phyloP scores from a whole-genome alignment of 2,888 invertebrate species.

The Furcula furcula region DNA sequence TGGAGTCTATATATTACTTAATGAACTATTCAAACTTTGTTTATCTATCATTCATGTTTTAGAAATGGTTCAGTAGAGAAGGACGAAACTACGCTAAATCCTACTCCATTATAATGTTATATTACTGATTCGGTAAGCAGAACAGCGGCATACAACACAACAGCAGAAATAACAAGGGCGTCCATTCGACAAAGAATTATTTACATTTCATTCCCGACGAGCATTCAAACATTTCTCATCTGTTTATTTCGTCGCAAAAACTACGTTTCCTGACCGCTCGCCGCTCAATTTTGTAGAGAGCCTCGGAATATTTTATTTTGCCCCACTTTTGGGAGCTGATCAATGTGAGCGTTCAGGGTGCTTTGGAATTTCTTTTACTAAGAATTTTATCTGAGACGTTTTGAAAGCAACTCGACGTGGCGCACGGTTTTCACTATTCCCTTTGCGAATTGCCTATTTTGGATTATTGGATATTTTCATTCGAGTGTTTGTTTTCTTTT shows the following conservation, averaged over 20 bases:
- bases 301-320: slow-evolving; percentile 30
- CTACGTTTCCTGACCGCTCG: slow-evolving; percentile 1
- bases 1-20: too few relatives aligned
- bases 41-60: too few relatives aligned
- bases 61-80: too few relatives aligned
- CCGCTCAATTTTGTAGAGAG: slow-evolving; percentile 31
- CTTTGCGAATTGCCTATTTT: slow-evolving; percentile 1
- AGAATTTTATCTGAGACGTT: background rate
- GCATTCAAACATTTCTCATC: background rate
- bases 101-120: too few relatives aligned
- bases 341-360: slow-evolving; percentile 6
- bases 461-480: background rate
- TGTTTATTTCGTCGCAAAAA: slow-evolving; percentile 1
- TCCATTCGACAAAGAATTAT: background rate
- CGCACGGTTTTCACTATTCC: background rate
- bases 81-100: too few relatives aligned
- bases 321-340: slow-evolving; percentile 22
- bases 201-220: slow-evolving; percentile 1
- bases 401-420: background rate
- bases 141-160: background rate
- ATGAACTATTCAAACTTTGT: too few relatives aligned
- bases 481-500: background rate
- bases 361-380: slow-evolving; percentile 1
- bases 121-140: too few relatives aligned
- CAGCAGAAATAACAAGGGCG: background rate